Percentiles rank a stretch among this genome's conserved stretches.
Conservation (phyloP, 2,113 vertebrate species). For the Misgurnus mizolepis region DNA sequence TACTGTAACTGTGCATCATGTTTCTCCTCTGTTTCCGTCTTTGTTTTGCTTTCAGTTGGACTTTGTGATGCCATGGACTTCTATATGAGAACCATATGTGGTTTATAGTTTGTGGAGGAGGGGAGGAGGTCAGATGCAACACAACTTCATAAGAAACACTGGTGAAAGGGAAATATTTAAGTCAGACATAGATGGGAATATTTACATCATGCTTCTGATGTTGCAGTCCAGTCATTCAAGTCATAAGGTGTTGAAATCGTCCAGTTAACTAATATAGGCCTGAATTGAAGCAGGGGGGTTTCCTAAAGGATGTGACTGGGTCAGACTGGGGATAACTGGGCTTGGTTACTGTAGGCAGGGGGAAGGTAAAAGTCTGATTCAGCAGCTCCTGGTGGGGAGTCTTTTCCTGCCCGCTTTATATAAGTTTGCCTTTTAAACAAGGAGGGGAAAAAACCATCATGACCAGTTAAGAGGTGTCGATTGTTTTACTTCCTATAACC, state of each 20-base stretch:
- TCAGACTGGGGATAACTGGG: constrained; percentile 56
- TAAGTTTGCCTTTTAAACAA: constrained; percentile 39
- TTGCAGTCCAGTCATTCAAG: constrained; percentile 42
- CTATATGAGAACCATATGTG: constrained; percentile 75
- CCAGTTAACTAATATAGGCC: constrained; percentile 41
- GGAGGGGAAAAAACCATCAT: constrained; percentile 15
- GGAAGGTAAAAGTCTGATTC: constrained; percentile 62
- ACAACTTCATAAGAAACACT: constrained; percentile 41
- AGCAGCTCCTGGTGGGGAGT: constrained; percentile 60
- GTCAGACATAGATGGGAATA: not conserved
- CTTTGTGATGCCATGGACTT: constrained; percentile 61
- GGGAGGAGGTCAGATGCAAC: constrained; percentile 47
- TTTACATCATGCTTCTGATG: constrained; percentile 33
- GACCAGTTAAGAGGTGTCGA: constrained; percentile 47
- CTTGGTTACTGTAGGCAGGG: constrained; percentile 45
- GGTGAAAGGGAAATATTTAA: constrained; percentile 37
- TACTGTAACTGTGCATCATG: not conserved
- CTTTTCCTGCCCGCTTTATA: constrained; percentile 60
- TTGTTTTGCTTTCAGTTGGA: constrained; percentile 1
- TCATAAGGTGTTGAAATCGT: constrained; percentile 43
- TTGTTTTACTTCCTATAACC: constrained; percentile 62
- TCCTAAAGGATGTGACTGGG: constrained; percentile 60
- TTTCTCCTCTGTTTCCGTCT: constrained; percentile 10
- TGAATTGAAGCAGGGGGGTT: constrained; percentile 52
- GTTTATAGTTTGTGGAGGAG: constrained; percentile 43